These are phyloP conservation scores for Apamea anceps DNA, from an alignment of 2,888 invertebrate species.

Conservation along the genomic window DNA sequence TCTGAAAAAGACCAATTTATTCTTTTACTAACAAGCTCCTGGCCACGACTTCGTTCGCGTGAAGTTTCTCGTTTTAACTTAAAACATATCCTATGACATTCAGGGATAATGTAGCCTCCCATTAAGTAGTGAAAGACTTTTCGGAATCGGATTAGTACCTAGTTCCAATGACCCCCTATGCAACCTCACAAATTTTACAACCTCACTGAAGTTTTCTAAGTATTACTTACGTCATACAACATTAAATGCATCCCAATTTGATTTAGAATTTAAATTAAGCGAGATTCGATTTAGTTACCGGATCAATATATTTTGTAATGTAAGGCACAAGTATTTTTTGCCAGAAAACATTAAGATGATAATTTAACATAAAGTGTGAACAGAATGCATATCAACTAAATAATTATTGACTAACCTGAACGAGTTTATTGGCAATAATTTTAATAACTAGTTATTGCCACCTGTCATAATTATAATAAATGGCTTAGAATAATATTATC, in stretches of 20 bases:
- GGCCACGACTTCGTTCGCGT: not conserved
- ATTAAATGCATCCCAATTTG: not conserved
- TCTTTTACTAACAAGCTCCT: not conserved
- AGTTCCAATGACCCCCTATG: not conserved
- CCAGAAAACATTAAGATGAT: slow-evolving; percentile 32
- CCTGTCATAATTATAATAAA: slow-evolving; percentile 28
- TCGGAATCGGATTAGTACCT: not conserved
- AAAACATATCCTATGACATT: not conserved
- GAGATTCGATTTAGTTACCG: not conserved
- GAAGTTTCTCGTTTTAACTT: not conserved
- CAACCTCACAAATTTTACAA: not conserved
- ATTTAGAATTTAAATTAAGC: slow-evolving; percentile 1
- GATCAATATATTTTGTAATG: not conserved
- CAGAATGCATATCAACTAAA: slow-evolving; percentile 34
- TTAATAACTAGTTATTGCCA: slow-evolving; percentile 22
- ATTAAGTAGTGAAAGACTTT: not conserved
- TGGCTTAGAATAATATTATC: slow-evolving; percentile 25
- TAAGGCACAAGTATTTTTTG: slow-evolving; percentile 5
- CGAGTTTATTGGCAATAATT: slow-evolving; percentile 29
- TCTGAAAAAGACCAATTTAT: not conserved
- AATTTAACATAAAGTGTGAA: slow-evolving; percentile 27
- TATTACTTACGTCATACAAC: not conserved
- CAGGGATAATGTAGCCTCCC: not conserved
- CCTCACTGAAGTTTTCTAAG: too few relatives aligned
- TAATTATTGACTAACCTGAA: slow-evolving; percentile 25